phyloP scores from a whole-genome alignment of 2,888 invertebrate species.

The Allygus modestus region DNA sequence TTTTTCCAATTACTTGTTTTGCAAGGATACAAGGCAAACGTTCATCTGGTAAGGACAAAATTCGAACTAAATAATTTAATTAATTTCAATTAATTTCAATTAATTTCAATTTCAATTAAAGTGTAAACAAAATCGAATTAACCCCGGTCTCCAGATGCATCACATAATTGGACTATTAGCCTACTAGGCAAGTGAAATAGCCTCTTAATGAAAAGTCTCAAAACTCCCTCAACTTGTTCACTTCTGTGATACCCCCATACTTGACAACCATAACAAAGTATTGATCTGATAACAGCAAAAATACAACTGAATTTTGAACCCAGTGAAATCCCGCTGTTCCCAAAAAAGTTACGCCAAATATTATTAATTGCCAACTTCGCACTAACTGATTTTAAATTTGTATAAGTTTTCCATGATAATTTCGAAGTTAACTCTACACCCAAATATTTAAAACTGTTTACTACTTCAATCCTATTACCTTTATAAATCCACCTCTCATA shows the following conservation, averaged over 20 bases:
- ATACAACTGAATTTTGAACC: not conserved
- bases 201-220: no score
- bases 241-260: conserved; percentile 1
- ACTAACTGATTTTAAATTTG: not conserved
- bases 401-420: conserved; percentile 22
- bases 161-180: no score
- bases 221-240: not conserved
- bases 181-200: no score
- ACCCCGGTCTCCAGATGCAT: no score
- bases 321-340: not conserved
- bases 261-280: conserved; percentile 27
- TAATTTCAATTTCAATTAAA: no score
- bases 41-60: no score
- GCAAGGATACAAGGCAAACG: no score
- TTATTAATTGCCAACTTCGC: conserved; percentile 16
- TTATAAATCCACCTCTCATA: conserved; percentile 49
- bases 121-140: no score
- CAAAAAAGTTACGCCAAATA: not conserved
- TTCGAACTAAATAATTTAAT: no score
- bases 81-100: no score
- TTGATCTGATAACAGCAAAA: not conserved
- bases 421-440: conserved; percentile 25
- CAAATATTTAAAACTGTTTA: conserved; percentile 53
- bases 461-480: conserved; percentile 49
- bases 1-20: no score